Evolutionary conservation across 2,888 invertebrate species (phyloP).

Genomic region (Troides aeacus): DNA sequence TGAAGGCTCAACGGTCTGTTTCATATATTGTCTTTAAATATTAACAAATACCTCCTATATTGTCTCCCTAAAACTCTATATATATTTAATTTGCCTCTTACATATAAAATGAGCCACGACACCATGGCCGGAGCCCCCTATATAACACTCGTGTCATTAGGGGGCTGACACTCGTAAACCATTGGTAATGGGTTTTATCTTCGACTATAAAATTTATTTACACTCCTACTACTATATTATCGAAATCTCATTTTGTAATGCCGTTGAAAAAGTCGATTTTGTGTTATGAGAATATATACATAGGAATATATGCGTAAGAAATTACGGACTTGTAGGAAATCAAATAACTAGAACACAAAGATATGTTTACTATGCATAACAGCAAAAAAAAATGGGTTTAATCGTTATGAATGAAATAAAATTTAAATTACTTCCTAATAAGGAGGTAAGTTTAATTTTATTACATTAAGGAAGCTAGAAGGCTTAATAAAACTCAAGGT

Average conservation of each 20-base stretch:
- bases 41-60: no score
- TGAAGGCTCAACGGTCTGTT: no score
- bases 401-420: no score
- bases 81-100: background rate
- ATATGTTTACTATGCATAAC: no score
- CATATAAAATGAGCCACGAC: conserved; percentile 28
- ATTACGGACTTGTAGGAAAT: no score
- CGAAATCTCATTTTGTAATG: conserved; percentile 55
- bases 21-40: no score
- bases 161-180: conserved; percentile 72
- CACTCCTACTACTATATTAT: conserved; percentile 60
- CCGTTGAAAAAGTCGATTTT: conserved; percentile 35
- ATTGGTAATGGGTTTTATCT: conserved; percentile 73
- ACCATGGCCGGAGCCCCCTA: conserved; percentile 45
- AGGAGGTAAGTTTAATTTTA: no score
- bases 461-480: no score
- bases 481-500: no score
- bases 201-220: conserved; percentile 74
- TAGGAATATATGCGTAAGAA: background rate
- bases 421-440: no score
- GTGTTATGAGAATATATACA: background rate
- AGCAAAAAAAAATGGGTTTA: no score
- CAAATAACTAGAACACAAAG: background rate
- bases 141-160: conserved; percentile 66
- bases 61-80: no score